phyloP scores from a whole-genome alignment of 2,888 invertebrate genomes.

The Caenorhabditis plicata region DNA sequence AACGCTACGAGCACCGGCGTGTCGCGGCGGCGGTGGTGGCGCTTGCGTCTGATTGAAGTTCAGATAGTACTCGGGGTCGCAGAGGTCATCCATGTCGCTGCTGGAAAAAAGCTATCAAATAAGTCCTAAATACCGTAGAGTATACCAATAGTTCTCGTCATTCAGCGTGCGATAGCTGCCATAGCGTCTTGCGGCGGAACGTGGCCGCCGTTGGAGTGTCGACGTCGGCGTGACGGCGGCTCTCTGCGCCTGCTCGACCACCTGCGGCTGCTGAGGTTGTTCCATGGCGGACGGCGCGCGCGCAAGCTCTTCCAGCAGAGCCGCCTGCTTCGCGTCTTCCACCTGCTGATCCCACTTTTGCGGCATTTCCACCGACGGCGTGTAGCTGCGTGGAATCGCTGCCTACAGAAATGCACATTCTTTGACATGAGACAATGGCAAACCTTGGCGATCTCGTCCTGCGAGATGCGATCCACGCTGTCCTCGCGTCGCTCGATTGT shows the following conservation, averaged over 20 bases:
- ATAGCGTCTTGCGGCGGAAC: constrained; percentile 25
- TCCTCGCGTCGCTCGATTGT: constrained; percentile 39
- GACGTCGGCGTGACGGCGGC: constrained; percentile 41
- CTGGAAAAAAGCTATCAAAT: constrained; percentile 28
- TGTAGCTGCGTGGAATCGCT: constrained; percentile 17
- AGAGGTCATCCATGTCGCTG: constrained; percentile 63
- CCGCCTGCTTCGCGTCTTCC: constrained; percentile 50
- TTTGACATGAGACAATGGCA: neutral
- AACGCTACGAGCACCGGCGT: constrained; percentile 47
- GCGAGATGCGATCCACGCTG: constrained; percentile 33
- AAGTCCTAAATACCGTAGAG: neutral
- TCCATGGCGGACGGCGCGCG: constrained; percentile 36
- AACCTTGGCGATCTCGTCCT: constrained; percentile 31
- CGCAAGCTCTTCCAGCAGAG: constrained; percentile 40
- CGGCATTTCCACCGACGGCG: constrained; percentile 11
- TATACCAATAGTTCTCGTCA: constrained; percentile 34
- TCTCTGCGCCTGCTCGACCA: constrained; percentile 52
- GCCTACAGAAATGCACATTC: neutral
- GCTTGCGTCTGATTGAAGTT: constrained; percentile 40
- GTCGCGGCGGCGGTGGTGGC: constrained; percentile 31
- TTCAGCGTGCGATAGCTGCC: constrained; percentile 47
- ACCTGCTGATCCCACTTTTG: constrained; percentile 62
- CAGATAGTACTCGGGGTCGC: constrained; percentile 64
- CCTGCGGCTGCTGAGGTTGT: constrained; percentile 34
- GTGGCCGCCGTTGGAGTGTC: constrained; percentile 28